These are phyloP conservation scores for Mongoloraphidia duomilia DNA, from an alignment of 2,888 invertebrate genomes.

Conservation along the genomic window DNA sequence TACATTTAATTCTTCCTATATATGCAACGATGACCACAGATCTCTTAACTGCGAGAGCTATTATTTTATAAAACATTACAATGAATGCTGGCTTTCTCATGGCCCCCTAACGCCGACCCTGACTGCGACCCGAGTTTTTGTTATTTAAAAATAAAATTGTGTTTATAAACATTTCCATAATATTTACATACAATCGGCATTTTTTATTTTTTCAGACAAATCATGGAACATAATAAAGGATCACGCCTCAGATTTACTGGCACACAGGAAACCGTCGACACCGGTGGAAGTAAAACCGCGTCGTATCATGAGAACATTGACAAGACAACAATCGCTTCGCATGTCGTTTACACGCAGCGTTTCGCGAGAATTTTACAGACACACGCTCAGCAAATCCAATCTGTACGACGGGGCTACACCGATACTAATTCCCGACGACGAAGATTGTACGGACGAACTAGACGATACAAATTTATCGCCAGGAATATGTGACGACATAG, in stretches of 20 bases:
- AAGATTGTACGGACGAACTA: conserved; percentile 1
- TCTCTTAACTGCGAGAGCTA: no score
- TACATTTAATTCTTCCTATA: no score
- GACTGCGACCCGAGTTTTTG: no score
- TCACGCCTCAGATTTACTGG: conserved; percentile 41
- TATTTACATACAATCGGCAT: background rate
- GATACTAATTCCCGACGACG: conserved; percentile 35
- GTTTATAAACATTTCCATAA: no score
- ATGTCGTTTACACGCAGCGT: conserved; percentile 43
- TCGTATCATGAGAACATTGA: conserved; percentile 25
- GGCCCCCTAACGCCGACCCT: no score
- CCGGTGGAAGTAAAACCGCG: conserved; percentile 23
- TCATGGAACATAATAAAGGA: conserved; percentile 47
- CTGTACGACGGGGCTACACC: conserved; percentile 39
- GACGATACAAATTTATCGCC: no score
- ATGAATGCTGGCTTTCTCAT: no score
- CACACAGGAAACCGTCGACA: conserved; percentile 25
- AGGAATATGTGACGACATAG: no score
- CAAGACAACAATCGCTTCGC: conserved; percentile 36
- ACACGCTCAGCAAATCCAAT: conserved; percentile 35
- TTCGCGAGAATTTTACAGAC: conserved; percentile 36
- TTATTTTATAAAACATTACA: no score
- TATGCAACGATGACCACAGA: no score
- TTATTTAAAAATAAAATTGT: no score
- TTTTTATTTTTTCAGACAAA: conserved; percentile 28